Evolutionary conservation across 1,140 invertebrate species (phyloP).

Genomic region (Varroa destructor): DNA sequence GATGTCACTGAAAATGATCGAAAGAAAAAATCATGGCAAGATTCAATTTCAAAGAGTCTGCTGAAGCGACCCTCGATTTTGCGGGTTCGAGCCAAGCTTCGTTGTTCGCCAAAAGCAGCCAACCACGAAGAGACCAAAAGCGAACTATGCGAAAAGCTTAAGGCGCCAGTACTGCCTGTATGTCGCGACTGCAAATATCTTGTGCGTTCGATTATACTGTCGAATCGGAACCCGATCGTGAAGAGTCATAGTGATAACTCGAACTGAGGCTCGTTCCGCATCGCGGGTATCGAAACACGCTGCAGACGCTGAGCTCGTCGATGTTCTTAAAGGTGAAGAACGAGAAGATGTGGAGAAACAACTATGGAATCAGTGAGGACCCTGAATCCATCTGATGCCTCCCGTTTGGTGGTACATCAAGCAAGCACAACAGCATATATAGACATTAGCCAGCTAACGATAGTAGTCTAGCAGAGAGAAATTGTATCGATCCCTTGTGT

Average conservation of each 20-base stretch:
- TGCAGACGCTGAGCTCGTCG: too few species aligned
- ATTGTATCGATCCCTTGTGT: too few species aligned
- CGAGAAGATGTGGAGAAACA: too few species aligned
- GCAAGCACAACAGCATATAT: too few species aligned
- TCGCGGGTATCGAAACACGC: too few species aligned
- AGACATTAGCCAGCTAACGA: too few species aligned
- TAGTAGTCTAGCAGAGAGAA: too few species aligned
- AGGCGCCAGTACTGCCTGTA: constrained; percentile 67
- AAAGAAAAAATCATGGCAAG: constrained; percentile 30
- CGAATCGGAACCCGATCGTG: constrained; percentile 25
- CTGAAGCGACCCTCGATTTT: constrained; percentile 41
- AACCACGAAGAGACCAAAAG: constrained; percentile 38
- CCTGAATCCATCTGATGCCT: too few species aligned
- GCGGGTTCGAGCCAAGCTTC: constrained; percentile 33
- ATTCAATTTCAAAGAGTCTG: constrained; percentile 33
- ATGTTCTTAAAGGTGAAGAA: too few species aligned
- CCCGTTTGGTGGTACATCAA: too few species aligned
- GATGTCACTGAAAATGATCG: constrained; percentile 27
- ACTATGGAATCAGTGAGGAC: too few species aligned
- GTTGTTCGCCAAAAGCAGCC: constrained; percentile 36
- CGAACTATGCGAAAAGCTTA: constrained; percentile 47
- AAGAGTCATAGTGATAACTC: constrained; percentile 27
- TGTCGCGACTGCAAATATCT: constrained; percentile 87
- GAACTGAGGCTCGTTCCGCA: too few species aligned
- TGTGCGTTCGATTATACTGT: constrained; percentile 70